A percentile compares a stretch with the other conserved stretches of the same genome.
Conservation (phyloP, 2,888 invertebrate species). For the Halictus ligatus region DNA sequence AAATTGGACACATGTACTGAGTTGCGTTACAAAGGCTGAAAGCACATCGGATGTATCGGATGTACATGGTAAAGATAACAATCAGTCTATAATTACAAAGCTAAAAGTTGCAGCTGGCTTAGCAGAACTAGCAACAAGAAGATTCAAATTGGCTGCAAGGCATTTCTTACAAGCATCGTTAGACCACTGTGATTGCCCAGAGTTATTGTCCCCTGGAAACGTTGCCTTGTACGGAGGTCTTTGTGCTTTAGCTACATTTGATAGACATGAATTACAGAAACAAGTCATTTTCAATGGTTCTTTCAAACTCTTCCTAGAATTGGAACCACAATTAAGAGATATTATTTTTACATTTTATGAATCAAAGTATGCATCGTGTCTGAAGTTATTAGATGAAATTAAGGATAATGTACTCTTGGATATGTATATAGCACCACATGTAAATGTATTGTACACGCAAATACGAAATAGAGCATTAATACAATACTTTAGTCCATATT, state of each 20-base stretch:
- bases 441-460: slow-evolving; percentile 95
- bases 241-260: slow-evolving; percentile 98
- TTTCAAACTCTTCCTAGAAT: slow-evolving; percentile 98
- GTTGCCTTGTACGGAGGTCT: slow-evolving; percentile 98
- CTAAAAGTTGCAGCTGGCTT: slow-evolving; percentile 97
- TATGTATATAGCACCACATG: slow-evolving; percentile 98
- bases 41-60: slow-evolving; percentile 95
- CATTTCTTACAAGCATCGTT: slow-evolving; percentile 96
- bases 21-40: slow-evolving; percentile 98
- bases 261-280: slow-evolving; percentile 96
- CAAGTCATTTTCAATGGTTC: slow-evolving; percentile 96
- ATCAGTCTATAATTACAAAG: slow-evolving; percentile 92
- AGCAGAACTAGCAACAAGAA: slow-evolving; percentile 96
- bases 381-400: slow-evolving; percentile 96
- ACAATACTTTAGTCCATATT: slow-evolving; percentile 98
- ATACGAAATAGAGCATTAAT: slow-evolving; percentile 98
- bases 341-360: slow-evolving; percentile 99
- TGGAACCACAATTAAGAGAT: slow-evolving; percentile 98
- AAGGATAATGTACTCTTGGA: slow-evolving; percentile 97
- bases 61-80: slow-evolving; percentile 91
- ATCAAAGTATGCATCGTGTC: slow-evolving; percentile 98
- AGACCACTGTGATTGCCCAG: slow-evolving; percentile 99
- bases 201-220: slow-evolving; percentile 97
- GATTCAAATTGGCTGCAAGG: slow-evolving; percentile 98
- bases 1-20: slow-evolving; percentile 99